These are phyloP conservation scores for Drosophila orosa DNA, from an alignment of 1,140 invertebrate genomes.

Conservation along the genomic window DNA sequence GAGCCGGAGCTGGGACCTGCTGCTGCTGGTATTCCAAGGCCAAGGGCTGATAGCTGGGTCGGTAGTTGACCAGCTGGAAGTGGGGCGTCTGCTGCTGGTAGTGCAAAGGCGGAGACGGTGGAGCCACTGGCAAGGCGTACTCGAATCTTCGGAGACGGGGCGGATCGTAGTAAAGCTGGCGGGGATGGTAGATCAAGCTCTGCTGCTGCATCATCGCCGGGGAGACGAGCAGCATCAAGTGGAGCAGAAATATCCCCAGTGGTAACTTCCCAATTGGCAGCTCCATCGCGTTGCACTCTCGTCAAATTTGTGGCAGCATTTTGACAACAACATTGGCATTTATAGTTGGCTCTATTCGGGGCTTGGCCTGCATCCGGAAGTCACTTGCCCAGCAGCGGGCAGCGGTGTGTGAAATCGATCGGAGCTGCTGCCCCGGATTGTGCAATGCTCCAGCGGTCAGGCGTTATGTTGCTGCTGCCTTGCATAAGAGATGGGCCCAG, in stretches of 20 bases:
- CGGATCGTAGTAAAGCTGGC: constrained; percentile 53
- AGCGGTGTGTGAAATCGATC: constrained; percentile 81
- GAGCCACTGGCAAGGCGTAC: constrained; percentile 22
- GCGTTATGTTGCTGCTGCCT: constrained; percentile 18
- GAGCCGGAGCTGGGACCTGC: constrained; percentile 42
- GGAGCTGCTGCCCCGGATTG: constrained; percentile 43
- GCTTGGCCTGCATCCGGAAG: constrained; percentile 72
- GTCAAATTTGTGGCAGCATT: constrained; percentile 79
- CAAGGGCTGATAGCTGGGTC: constrained; percentile 51
- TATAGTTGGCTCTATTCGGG: constrained; percentile 54
- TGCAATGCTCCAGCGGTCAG: constrained; percentile 54
- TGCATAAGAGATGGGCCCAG: constrained; percentile 20
- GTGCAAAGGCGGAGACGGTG: constrained; percentile 24
- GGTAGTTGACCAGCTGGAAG: constrained; percentile 68
- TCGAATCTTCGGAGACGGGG: constrained; percentile 59
- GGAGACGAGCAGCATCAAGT: constrained; percentile 10
- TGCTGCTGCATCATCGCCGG: constrained; percentile 20
- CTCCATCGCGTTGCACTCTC: constrained; percentile 68
- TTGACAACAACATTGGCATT: constrained; percentile 76
- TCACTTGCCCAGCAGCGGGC: constrained; percentile 49
- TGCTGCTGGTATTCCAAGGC: constrained; percentile 63
- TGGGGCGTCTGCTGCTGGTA: constrained; percentile 66
- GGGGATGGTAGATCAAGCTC: constrained; percentile 33
- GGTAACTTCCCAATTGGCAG: constrained; percentile 15
- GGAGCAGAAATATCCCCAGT: constrained; percentile 9